phyloP scores from a whole-genome alignment of 2,888 invertebrate species.

The Apamea epomidion region DNA sequence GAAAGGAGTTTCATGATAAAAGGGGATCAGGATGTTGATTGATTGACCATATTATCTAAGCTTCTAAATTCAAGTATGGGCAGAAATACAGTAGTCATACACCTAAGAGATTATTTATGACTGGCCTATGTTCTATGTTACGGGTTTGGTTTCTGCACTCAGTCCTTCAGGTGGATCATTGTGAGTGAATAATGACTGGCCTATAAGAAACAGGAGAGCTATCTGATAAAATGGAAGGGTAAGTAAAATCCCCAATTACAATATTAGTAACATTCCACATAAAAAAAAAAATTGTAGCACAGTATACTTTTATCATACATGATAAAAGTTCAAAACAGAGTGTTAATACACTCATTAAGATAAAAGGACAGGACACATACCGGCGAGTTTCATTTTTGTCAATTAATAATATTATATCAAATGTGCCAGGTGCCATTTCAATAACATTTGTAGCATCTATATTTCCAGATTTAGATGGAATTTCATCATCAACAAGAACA shows the following conservation, averaged over 20 bases:
- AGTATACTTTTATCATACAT: neutral
- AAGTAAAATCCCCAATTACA: neutral
- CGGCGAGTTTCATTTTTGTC: slow-evolving; percentile 96
- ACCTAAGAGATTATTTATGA: neutral
- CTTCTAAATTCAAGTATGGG: neutral
- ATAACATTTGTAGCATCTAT: slow-evolving; percentile 44
- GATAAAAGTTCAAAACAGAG: slow-evolving; percentile 13
- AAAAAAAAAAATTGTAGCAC: too few relatives aligned
- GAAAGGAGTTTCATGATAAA: neutral
- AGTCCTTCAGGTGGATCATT: too few relatives aligned
- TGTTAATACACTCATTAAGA: neutral
- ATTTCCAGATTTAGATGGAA: slow-evolving; percentile 17
- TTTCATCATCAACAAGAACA: slow-evolving; percentile 3
- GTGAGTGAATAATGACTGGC: neutral
- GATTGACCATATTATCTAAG: neutral
- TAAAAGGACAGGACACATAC: slow-evolving; percentile 83
- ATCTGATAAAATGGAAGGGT: neutral
- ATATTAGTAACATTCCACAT: neutral
- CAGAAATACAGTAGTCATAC: neutral
- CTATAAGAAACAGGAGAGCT: neutral
- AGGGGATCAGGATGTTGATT: neutral
- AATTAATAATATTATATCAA: slow-evolving; percentile 95
- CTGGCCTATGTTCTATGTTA: too few relatives aligned
- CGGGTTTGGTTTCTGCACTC: too few relatives aligned
- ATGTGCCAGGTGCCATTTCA: slow-evolving; percentile 77